A percentile compares a stretch with the other conserved stretches of the same genome.
phyloP scores from a whole-genome alignment of 2,888 invertebrate genomes.

The Drosophila niveifrons region DNA sequence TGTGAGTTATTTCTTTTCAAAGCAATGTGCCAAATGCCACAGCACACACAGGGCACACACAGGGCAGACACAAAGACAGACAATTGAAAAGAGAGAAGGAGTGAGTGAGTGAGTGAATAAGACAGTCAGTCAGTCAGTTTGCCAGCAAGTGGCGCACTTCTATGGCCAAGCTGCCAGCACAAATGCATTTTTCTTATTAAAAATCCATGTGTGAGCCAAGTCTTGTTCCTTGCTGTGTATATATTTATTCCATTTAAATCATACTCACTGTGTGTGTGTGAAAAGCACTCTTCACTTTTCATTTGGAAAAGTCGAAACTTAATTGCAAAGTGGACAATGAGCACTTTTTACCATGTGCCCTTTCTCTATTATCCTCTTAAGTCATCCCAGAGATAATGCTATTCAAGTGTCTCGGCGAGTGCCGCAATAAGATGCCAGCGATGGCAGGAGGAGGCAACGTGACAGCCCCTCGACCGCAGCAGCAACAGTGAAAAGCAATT shows the following conservation, averaged over 20 bases:
- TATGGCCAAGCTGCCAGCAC: constrained; percentile 56
- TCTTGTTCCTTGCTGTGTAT: constrained; percentile 7
- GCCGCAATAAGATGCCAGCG: neutral
- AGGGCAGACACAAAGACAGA: constrained; percentile 18
- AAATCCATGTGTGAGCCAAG: constrained; percentile 16
- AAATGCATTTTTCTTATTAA: constrained; percentile 74
- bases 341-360: constrained; percentile 5
- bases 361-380: constrained; percentile 1
- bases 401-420: constrained; percentile 24
- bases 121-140: constrained; percentile 9
- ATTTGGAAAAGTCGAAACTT: constrained; percentile 43
- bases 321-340: constrained; percentile 32
- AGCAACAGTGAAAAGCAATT: constrained; percentile 74
- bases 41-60: constrained; percentile 18
- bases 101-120: neutral
- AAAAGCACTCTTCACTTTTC: constrained; percentile 37
- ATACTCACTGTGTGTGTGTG: constrained; percentile 7
- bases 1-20: constrained; percentile 61
- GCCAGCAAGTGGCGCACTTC: constrained; percentile 50
- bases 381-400: constrained; percentile 28
- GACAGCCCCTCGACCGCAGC: constrained; percentile 60
- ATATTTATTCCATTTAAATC: constrained; percentile 60
- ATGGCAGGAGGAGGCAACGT: constrained; percentile 5
- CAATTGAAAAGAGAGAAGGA: constrained; percentile 1
- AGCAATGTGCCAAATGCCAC: constrained; percentile 65